Conservation (phyloP, 1,140 invertebrate species). For the Tyrophagus putrescentiae region DNA sequence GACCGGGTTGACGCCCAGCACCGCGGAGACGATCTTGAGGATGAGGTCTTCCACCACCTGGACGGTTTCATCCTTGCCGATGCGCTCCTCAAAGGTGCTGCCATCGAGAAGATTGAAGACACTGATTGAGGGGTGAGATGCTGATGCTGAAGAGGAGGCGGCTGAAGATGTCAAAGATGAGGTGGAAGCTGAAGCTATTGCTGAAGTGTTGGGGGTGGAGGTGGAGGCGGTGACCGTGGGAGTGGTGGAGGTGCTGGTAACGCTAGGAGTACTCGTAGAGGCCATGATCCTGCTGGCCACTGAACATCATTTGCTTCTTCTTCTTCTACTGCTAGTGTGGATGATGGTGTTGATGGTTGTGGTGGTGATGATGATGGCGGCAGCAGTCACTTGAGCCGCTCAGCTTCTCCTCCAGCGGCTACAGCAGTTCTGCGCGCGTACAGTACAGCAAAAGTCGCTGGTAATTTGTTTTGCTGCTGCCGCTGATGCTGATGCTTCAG, state of each 20-base stretch:
- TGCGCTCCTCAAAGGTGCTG: not conserved
- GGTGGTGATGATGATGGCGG: conserved; percentile 26
- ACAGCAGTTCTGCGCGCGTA: too few species aligned
- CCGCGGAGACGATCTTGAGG: conserved; percentile 47
- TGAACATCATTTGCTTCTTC: not conserved
- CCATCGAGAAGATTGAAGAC: not conserved
- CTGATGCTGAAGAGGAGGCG: too few species aligned
- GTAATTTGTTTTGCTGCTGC: not conserved
- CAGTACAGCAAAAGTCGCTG: too few species aligned
- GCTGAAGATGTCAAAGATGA: too few species aligned
- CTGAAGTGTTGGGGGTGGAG: too few species aligned
- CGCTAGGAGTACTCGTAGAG: too few species aligned
- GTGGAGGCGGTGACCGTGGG: too few species aligned
- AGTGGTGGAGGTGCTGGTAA: too few species aligned
- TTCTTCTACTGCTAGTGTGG: not conserved
- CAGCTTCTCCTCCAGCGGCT: too few species aligned
- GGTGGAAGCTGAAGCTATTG: too few species aligned
- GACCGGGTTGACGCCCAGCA: conserved; percentile 53
- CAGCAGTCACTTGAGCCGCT: too few species aligned
- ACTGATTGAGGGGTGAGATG: not conserved
- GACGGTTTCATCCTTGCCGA: not conserved
- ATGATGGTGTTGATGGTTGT: conserved; percentile 25
- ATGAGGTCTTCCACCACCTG: conserved; percentile 50
- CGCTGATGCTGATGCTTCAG: not conserved
- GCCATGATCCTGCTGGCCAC: too few species aligned